These are phyloP conservation scores for Exephanes ischioxanthus DNA, from an alignment of 2,888 invertebrate genomes.

Conservation along the genomic window DNA sequence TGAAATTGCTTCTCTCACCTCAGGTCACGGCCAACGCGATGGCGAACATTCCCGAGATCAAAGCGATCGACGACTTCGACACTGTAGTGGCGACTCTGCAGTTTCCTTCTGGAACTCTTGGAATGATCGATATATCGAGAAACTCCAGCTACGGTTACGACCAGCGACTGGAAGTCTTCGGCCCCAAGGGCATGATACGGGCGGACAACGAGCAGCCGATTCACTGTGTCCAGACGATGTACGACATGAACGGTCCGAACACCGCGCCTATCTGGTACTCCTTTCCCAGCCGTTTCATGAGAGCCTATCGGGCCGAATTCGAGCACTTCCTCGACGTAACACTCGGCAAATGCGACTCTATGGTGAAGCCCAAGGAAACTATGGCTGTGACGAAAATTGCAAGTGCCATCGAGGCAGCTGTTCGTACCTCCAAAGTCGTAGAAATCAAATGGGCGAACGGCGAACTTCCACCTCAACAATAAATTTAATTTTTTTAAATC, in stretches of 20 bases:
- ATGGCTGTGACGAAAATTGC: constrained; percentile 87
- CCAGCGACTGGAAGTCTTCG: constrained; percentile 89
- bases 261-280: constrained; percentile 87
- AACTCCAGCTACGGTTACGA: constrained; percentile 89
- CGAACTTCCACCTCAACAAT: constrained; percentile 81
- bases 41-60: constrained; percentile 88
- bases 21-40: constrained; percentile 78
- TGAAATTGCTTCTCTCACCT: constrained; percentile 9
- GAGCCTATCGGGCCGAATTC: constrained; percentile 86
- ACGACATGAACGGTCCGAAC: constrained; percentile 84
- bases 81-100: constrained; percentile 87
- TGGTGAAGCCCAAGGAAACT: constrained; percentile 86
- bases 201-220: constrained; percentile 87
- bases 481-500: neutral
- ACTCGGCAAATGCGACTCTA: constrained; percentile 84
- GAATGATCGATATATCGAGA: constrained; percentile 88
- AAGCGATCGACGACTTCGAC: constrained; percentile 88
- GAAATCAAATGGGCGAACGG: constrained; percentile 86
- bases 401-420: constrained; percentile 87
- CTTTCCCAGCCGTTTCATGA: constrained; percentile 87
- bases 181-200: constrained; percentile 87
- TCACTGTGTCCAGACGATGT: constrained; percentile 84
- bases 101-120: constrained; percentile 88
- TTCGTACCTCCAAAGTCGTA: constrained; percentile 86
- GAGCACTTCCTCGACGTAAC: constrained; percentile 88